Evolutionary conservation across 2,888 invertebrate species (phyloP), one percentile per base, ranked within the genome.

Genomic region (Diloba caeruleocephala): DNA sequence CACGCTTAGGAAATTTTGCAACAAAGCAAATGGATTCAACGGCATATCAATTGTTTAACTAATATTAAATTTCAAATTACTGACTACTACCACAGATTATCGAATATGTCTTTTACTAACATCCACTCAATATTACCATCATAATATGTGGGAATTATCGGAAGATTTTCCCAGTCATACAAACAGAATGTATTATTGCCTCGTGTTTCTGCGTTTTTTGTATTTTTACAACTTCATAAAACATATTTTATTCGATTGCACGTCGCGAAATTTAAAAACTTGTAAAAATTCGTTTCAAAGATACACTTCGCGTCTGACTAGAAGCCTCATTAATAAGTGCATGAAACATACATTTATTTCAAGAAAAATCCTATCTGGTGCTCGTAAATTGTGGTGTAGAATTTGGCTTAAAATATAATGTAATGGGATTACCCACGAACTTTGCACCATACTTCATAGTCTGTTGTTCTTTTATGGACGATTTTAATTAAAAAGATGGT

Each of bases 51-150:
- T n/a, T n/a, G n/a, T n/a, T 7, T 73, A 76, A 71, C 70, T 57
- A 66, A 65, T 71, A 73, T 72, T 64, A 67, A 50, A 71, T 76
- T 71, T 79, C 75, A 64, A 69, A 71, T 84, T 82, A 81, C 84
- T 82, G 80, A 79, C 81, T 78, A 62, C 66, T n/a, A n/a, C n/a
- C n/a, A n/a, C n/a, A n/a, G n/a, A 74, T 78, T 79, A 82, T 86
- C 71, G 85, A 85, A n/a, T n/a, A n/a, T n/a, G n/a, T n/a, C n/a
- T 82, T 71, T 67, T 63, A 70, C 61, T 45, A 67, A 72, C 73
- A 71, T 66, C 68, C 61, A 59, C 63, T 53, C 50, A 65, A 56
- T 56, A 48, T n/a, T n/a, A n/a, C n/a, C n/a, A n/a, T 32, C 59
- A 46, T 60, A 46, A 32, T 69, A 61, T 71, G 71, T 65, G 64